A percentile compares a stretch with the other conserved stretches of the same genome.
phyloP scores from a whole-genome alignment of 2,797 vertebrate genomes.

The Sebastes hopkinsi region DNA sequence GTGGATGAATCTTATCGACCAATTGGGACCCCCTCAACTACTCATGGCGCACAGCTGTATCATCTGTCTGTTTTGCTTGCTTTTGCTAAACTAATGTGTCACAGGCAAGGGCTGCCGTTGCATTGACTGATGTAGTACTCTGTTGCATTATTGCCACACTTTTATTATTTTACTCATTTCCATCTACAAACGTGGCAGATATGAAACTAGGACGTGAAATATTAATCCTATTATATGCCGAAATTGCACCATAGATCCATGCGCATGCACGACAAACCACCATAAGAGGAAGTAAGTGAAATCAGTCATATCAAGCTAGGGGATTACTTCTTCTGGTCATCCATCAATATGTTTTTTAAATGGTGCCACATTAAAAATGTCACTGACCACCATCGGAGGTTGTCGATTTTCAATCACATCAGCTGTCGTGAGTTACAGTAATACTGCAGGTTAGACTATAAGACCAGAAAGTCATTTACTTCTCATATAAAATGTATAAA shows the following conservation, averaged over 20 bases:
- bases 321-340: slow-evolving; percentile 16
- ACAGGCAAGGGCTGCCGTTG: not conserved
- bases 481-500: slow-evolving; percentile 2
- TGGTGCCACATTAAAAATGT: slow-evolving; percentile 12
- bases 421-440: not conserved
- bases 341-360: slow-evolving; percentile 30
- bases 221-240: slow-evolving; percentile 38
- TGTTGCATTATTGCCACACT: slow-evolving; percentile 13
- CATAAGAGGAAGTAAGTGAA: slow-evolving; percentile 9
- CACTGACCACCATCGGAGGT: not conserved
- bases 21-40: slow-evolving; percentile 3
- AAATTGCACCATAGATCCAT: slow-evolving; percentile 25
- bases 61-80: slow-evolving; percentile 6
- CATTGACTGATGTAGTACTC: slow-evolving; percentile 23
- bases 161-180: slow-evolving; percentile 30
- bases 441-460: not conserved
- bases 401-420: slow-evolving; percentile 6
- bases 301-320: slow-evolving; percentile 21
- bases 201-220: slow-evolving; percentile 36
- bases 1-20: not conserved
- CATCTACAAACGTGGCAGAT: slow-evolving; percentile 11
- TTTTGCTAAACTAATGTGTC: slow-evolving; percentile 25
- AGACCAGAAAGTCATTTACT: slow-evolving; percentile 1
- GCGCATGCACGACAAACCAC: slow-evolving; percentile 16
- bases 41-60: not conserved